Percentiles rank a stretch among this genome's conserved stretches.
These are phyloP conservation scores for Phoxinus dragarum DNA, from an alignment of 2,797 vertebrate species.

Conservation along the genomic window DNA sequence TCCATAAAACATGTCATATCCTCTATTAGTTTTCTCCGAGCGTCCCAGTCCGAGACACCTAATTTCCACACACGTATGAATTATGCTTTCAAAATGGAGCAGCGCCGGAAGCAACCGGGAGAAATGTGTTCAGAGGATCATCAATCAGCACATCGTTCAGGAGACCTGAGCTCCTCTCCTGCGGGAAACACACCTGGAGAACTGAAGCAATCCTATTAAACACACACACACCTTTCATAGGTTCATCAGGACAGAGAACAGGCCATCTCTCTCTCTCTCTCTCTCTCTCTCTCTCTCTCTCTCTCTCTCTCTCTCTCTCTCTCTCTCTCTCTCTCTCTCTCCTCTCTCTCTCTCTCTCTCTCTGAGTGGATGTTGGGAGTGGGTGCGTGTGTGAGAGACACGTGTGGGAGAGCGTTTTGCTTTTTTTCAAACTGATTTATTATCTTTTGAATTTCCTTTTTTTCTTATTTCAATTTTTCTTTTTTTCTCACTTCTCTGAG, in stretches of 20 bases:
- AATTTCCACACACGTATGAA: conserved; percentile 56
- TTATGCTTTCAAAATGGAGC: conserved; percentile 47
- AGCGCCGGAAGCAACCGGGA: conserved; percentile 29
- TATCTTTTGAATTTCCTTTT: too few relatives aligned
- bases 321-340: too few relatives aligned
- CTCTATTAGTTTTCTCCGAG: conserved; percentile 40
- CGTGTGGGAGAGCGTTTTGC: too few relatives aligned
- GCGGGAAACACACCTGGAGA: conserved; percentile 25
- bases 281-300: conserved; percentile 12
- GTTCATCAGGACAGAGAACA: conserved; percentile 49
- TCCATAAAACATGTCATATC: conserved; percentile 44
- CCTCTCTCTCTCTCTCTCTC: conserved; percentile 31
- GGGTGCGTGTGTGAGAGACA: too few relatives aligned
- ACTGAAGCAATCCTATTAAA: conserved; percentile 50
- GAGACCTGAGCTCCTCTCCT: conserved; percentile 30
- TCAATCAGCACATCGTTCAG: conserved; percentile 55
- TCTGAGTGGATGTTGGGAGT: too few relatives aligned
- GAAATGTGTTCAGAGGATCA: conserved; percentile 43
- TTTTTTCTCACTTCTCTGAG: too few relatives aligned
- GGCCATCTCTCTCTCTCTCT: conserved; percentile 40
- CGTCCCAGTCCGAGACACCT: conserved; percentile 36
- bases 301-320: too few relatives aligned
- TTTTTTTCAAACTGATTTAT: too few relatives aligned
- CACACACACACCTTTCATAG: too few relatives aligned
- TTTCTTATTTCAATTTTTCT: too few relatives aligned